Base-by-base conservation (phyloP, 2,888 invertebrate species). In the Troides oblongomaculatus region DNA sequence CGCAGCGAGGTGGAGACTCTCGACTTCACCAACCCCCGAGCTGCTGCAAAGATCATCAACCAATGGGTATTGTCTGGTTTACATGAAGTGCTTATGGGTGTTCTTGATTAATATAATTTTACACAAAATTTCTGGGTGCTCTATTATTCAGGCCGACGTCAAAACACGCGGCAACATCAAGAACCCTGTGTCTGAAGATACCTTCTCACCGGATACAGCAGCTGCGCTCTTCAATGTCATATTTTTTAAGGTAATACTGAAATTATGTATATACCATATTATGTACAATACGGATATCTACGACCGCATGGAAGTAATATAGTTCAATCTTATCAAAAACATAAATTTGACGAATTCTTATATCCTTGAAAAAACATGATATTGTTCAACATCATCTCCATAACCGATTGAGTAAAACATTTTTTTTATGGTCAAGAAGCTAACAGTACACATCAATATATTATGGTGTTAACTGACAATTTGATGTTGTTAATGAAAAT, bases 211-310 rank as follows among this genome's bases (percentile, higher is more conserved):
- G 0, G 77, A 76, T 5, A 70, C 76, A 4, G 80, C 74, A 0
- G 76, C 76, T 7, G 84, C 80, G 2, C 81, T 86, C 0, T 75
- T 84, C 72, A 86, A 86, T 72, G 79, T 85, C 6, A 85, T 86
- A 50, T 86, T 79, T 79, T 77, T 77, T 73, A 73, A 78, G 74
- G 78, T 78, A 72, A 46, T 21, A 18, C 1, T 23, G 0, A 18
- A 39, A 21, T 30, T 23, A 10, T 39, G 17, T 50, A 56, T n/a
- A 4, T 18, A 6, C 18, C n/a, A 12, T 30, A 30, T 30, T 30
- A 30, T 30, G 30, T 30, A 46, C 46, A 46, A 12, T 46, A 10
- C 39, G 0, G 7, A 39, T 8, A 39, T 12, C 18, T 50, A 14
- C n/a, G n/a, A n/a, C 6, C 6, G 18, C 53, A 7, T 7, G 53